Evolutionary conservation across 2,797 vertebrate species (phyloP), one percentile per base, ranked within the genome.

Genomic region (Helostoma temminkii): DNA sequence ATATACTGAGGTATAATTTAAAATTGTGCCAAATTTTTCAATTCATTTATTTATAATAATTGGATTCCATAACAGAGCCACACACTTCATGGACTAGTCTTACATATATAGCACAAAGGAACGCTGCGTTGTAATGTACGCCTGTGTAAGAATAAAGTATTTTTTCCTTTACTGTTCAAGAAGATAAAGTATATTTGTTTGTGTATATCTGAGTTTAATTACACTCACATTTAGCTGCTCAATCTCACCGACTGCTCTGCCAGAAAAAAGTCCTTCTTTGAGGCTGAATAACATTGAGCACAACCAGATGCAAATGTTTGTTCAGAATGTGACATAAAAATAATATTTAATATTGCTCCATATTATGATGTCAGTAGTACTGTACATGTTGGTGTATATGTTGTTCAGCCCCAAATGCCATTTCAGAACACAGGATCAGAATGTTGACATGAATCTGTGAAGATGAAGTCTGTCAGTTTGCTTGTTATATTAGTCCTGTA

Each of bases 371-470:
- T 56, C 43, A 9, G 37, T 46, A 7, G 37, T 36, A 9, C 21
- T 54, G 30, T 42, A 42, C 41, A 9, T 11, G 8, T 4, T 71
- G 53, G 49, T n/a, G n/a, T n/a, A n/a, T 45, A 22, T 83, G 80
- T 86, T 70, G 39, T 82, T 87, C 77, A 74, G 84, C 66, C 78
- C 45, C 82, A 85, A 84, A 86, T 8, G 15, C 15, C 28, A 28
- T 77, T 85, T 89, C 84, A 79, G 78, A 78, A 6, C 82, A 69
- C 82, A 80, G 71, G 76, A 73, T 80, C 18, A 58, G 41, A 47
- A 46, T 2, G 26, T 32, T 9, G 1, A 14, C 32, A 46, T 25
- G 4, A 7, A 25, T 14, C 26, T 9, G 26, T 24, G 5, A 32
- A 1, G 14, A 16, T 32, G 9, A 8, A 1, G 2, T 10, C 34